A percentile compares a stretch with the other conserved stretches of the same genome.
Evolutionary conservation across 2,113 vertebrate species (phyloP).

Genomic region (Stegastes partitus): DNA sequence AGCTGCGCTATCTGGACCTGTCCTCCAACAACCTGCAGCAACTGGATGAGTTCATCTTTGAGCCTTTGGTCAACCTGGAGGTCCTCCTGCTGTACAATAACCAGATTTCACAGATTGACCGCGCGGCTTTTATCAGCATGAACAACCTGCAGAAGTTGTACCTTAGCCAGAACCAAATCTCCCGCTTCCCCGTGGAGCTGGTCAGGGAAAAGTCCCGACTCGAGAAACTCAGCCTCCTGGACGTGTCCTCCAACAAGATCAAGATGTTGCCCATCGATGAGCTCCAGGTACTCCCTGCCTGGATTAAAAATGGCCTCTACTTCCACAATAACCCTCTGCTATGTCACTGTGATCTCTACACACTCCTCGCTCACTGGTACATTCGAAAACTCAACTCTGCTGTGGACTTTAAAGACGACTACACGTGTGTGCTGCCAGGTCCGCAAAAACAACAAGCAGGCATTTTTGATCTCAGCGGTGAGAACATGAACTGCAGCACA

Average conservation of each 20-base stretch:
- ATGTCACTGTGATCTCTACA: constrained; percentile 92
- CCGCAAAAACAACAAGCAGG: constrained; percentile 67
- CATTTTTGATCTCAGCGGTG: constrained; percentile 85
- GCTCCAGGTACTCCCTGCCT: constrained; percentile 90
- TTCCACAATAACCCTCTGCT: constrained; percentile 92
- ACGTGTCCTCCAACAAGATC: constrained; percentile 93
- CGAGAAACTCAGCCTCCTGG: constrained; percentile 90
- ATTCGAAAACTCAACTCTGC: constrained; percentile 90
- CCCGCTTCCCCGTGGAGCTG: constrained; percentile 93
- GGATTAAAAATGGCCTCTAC: constrained; percentile 94
- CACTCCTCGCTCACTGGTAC: constrained; percentile 91
- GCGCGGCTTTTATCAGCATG: constrained; percentile 89
- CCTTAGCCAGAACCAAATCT: constrained; percentile 93
- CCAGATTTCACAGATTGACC: constrained; percentile 90
- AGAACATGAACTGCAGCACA: constrained; percentile 93
- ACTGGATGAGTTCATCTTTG: constrained; percentile 93
- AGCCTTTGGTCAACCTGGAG: constrained; percentile 89
- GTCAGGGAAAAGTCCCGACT: constrained; percentile 88
- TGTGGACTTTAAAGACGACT: constrained; percentile 91
- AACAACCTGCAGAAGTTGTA: constrained; percentile 93
- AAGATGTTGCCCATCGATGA: constrained; percentile 87
- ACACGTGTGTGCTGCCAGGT: constrained; percentile 81
- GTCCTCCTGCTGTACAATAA: constrained; percentile 97
- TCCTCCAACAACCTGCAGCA: constrained; percentile 90
- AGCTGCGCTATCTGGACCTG: constrained; percentile 92